Evolutionary conservation across 2,888 invertebrate species (phyloP), one percentile per base, ranked within the genome.

Genomic region (Lomographa bimaculata): DNA sequence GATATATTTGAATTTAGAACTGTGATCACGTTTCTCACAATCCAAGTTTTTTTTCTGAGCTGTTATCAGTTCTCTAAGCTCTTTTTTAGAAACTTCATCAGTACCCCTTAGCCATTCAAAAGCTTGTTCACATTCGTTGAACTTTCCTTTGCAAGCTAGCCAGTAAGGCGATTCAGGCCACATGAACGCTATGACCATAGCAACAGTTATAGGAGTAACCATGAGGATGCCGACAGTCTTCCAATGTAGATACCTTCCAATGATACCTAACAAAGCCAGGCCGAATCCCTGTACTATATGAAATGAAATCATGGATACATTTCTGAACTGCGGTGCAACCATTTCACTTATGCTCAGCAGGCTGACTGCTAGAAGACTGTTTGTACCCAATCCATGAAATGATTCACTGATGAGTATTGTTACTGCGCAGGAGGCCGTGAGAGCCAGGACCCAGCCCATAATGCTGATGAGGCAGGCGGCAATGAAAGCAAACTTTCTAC

Each of bases 81-180:
- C 57, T 9, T 30, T 50, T n/a, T n/a, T n/a, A n/a, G n/a, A n/a
- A n/a, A n/a, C 16, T 36, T 35, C 29, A 18, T 33, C 43, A 1
- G 43, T 36, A n/a, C 51, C 53, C 19, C 54, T 53, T 6, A 57
- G 27, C 46, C 44, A 50, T n/a, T 17, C n/a, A 6, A 54, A 57
- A 1, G 50, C 25, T 14, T 12, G 10, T 21, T 44, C 49, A 25
- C 53, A 51, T 29, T 38, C 42, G 3, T 48, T 41, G 7, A 48
- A 50, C 14, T 50, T 36, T 7, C 46, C 50, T 41, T 44, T 57
- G 19, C 41, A 57, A 21, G 57, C 57, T 2, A 57, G 21, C 57
- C 51, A 57, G 0, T 42, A 32, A 5, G 57, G 57, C 2, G 57
- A 54, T 6, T 57, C 54, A 4, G 57, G 53, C 50, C 54, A 57